Base-by-base conservation (phyloP, 1,140 invertebrate genomes). In the Apis florea region DNA sequence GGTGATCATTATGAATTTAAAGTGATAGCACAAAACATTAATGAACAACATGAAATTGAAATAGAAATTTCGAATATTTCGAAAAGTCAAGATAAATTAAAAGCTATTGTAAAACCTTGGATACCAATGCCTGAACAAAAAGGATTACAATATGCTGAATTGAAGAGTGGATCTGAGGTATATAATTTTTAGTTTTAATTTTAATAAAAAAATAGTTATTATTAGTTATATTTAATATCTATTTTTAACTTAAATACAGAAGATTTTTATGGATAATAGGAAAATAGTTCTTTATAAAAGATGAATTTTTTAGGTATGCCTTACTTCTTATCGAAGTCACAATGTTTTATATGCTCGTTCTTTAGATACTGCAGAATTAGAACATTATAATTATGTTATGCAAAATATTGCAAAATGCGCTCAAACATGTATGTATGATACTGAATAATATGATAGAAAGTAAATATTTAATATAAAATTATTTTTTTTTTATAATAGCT, bases 401-500 rank as follows among this genome's bases (percentile, higher is more conserved):
- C 92, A 93, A 86, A 68, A 88, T 26, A 77, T 93, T 71, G 83
- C 91, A 17, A 90, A 89, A 81, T 86, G 49, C 31, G 84, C 88
- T 56, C 81, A 82, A 70, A 87, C 80, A 61, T 88, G 91, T 91
- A 83, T 24, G 71, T 74, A 77, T 74, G 40, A 61, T 64, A 12
- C 47, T 56, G 31, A 1, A 82, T 73, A 31, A 53, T 40, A 69
- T 17, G 3, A 21, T 51, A 21, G 51, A 0, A 69, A 71, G 9
- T 71, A 54, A 56, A 24, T 4, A 53, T 24, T 17, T 61, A 49
- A 47, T 58, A 72, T 11, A 58, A 67, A 26, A 66, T 40, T 54
- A 49, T 49, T 26, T 53, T 6, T 80, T 15, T 72, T 67, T 26
- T 59, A 17, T 79, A 72, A 51, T 31, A 90, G 92, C 88, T 68